Base-by-base conservation (phyloP, 1,140 invertebrate genomes). In the Capitella teleta region DNA sequence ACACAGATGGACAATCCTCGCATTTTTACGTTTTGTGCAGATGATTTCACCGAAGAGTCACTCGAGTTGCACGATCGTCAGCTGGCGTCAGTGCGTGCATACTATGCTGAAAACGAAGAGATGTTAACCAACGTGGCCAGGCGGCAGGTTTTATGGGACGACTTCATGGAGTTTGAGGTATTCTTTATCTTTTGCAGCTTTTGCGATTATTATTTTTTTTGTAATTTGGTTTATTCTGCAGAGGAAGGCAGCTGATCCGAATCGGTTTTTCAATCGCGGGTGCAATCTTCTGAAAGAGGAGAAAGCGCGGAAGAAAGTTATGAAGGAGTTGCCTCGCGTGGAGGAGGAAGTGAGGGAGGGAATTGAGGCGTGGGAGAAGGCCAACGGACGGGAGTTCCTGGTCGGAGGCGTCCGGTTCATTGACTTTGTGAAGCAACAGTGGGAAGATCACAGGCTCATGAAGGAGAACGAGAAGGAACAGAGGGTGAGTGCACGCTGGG, bases 251-350 rank as follows among this genome's bases (percentile, higher is more conserved):
- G 78, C 78, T 21, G 82, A 87, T 62, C 84, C 85, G 0, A 81
- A 83, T 54, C 76, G 87, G 2, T 87, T 83, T 61, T 45, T 25
- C 16, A 81, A 90, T 70, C 77, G 87, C 37, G 86, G 86, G 5
- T 86, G 87, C 0, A 81, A 85, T 55, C 72, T 92, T 6, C 68
- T 92, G 0, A 76, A 78, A 24, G 87, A 91, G 64, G 87, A 91
- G 67, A 87, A 83, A 57, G 83, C 86, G 58, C 74, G 86, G 8
- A 90, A 86, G 61, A 77, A 81, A 14, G 70, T 80, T 1, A 79
- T 76, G 36, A 84, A 82, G 62, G 67, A 74, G 42, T 51, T 76
- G 30, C 73, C 75, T 19, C n/a, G 28, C 65, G 57, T 68, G n/a
- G 74, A 77, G 55, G 64, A 69, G 12, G 67, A 70, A 12, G 57